phyloP scores from a whole-genome alignment of 2,113 vertebrate genomes.

The Urocolius indicus region DNA sequence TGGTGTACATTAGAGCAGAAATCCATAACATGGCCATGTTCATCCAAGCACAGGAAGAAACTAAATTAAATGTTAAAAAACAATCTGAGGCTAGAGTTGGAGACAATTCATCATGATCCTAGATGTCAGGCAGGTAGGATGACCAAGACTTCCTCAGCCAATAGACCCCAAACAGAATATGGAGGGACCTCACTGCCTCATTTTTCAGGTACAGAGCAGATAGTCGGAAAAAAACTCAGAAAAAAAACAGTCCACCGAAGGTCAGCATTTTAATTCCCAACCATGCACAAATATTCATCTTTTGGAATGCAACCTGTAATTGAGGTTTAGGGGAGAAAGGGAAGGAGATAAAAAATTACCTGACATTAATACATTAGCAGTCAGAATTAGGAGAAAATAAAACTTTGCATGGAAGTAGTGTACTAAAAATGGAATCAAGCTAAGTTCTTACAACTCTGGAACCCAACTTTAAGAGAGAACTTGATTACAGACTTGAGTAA shows the following conservation, averaged over 20 bases:
- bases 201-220: conserved; percentile 80
- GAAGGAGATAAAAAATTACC: conserved; percentile 17
- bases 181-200: conserved; percentile 78
- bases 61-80: conserved; percentile 99
- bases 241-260: conserved; percentile 74
- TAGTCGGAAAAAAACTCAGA: conserved; percentile 81
- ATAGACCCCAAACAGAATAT: conserved; percentile 81
- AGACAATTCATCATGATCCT: conserved; percentile 98
- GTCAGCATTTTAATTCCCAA: conserved; percentile 80
- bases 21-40: conserved; percentile 98
- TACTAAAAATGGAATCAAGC: background rate
- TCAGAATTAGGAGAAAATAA: conserved; percentile 36
- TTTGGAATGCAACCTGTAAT: conserved; percentile 70
- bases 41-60: conserved; percentile 99
- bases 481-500: background rate
- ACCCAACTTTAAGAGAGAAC: background rate
- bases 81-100: conserved; percentile 94
- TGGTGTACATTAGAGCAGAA: conserved; percentile 98
- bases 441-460: background rate
- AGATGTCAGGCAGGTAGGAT: conserved; percentile 88
- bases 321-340: conserved; percentile 15
- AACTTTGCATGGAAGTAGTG: background rate
- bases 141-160: conserved; percentile 82
- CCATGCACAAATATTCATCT: conserved; percentile 63
- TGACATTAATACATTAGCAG: conserved; percentile 55